Conservation (phyloP, 2,888 invertebrate genomes). For the Pseudococcus viburni region DNA sequence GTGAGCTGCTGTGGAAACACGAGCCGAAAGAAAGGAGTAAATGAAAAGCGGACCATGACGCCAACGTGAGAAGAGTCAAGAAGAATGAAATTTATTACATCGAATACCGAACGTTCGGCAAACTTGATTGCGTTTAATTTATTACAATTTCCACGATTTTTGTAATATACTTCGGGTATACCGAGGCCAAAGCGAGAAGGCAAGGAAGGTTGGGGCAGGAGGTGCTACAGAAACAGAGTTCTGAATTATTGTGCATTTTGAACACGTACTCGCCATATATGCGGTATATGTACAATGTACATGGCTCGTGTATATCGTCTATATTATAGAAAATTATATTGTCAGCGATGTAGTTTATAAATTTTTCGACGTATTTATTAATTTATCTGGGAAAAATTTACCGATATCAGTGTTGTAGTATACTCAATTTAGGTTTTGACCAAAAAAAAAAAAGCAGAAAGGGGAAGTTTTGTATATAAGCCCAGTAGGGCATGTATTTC, state of each 20-base stretch:
- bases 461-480: too few relatives aligned
- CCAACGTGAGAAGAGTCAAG: background rate
- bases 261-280: constrained; percentile 4
- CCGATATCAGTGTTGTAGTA: too few relatives aligned
- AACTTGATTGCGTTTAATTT: constrained; percentile 25
- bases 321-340: constrained; percentile 5
- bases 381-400: background rate
- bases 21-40: background rate
- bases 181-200: background rate
- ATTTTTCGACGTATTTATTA: constrained; percentile 1
- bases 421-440: too few relatives aligned
- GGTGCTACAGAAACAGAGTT: background rate
- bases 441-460: too few relatives aligned
- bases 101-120: background rate
- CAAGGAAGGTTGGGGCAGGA: background rate
- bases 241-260: background rate
- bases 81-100: background rate
- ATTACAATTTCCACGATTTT: constrained; percentile 9
- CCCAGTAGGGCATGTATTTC: too few relatives aligned
- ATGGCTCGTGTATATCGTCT: background rate
- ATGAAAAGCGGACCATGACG: background rate
- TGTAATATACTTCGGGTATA: background rate
- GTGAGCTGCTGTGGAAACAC: background rate
- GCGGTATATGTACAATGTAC: background rate
- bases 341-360: background rate